Conservation (phyloP, 1,140 invertebrate genomes). For the Rhagoletis zephyria region DNA sequence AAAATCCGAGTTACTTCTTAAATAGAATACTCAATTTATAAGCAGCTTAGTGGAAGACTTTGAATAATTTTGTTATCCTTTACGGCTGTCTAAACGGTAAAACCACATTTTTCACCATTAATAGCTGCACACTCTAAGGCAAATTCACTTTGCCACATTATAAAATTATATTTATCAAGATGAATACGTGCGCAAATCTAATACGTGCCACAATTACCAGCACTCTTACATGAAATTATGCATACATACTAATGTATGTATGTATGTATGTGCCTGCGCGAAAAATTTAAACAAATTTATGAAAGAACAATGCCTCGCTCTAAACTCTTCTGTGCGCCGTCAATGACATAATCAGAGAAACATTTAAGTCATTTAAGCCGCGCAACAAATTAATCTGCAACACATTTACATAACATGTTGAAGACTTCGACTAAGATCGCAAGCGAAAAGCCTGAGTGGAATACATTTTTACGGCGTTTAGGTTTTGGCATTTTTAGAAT, state of each 20-base stretch:
- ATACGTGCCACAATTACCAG: no score
- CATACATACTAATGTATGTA: no score
- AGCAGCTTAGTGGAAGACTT: neutral
- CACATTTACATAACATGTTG: neutral
- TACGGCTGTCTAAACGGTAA: no score
- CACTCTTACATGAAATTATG: no score
- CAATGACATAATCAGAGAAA: neutral
- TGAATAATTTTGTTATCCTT: constrained; percentile 21
- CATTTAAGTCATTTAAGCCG: neutral
- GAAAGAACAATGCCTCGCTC: no score
- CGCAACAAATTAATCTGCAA: constrained; percentile 14
- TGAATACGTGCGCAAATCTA: neutral
- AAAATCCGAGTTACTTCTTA: no score
- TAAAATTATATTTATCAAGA: neutral
- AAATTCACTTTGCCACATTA: constrained; percentile 16
- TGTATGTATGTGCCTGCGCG: neutral
- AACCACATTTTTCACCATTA: neutral
- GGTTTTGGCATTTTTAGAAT: neutral
- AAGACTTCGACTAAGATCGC: neutral
- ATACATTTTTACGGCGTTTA: neutral
- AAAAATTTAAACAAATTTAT: neutral
- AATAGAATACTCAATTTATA: no score
- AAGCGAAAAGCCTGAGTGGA: neutral
- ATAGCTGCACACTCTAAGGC: neutral
- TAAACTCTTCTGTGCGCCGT: no score